A percentile compares a stretch with the other conserved stretches of the same genome.
These are phyloP conservation scores for Carpatolechia fugitivella DNA, from an alignment of 2,888 invertebrate species.

Conservation along the genomic window DNA sequence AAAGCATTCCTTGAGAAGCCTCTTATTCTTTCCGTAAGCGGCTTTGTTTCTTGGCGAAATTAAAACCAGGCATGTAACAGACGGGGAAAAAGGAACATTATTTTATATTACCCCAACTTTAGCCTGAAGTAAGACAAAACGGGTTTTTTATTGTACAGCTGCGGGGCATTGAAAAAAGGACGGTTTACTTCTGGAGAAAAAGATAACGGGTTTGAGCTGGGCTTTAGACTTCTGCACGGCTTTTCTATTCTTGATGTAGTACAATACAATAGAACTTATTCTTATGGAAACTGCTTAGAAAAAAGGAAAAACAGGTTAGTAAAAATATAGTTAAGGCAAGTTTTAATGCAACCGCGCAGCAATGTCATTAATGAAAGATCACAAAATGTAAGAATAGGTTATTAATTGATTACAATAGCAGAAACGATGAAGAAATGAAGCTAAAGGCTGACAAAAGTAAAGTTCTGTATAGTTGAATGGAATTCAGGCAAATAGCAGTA, in stretches of 20 bases:
- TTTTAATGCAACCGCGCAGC: too few species aligned
- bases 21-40: not conserved
- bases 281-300: too few species aligned
- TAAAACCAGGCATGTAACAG: conserved; percentile 5
- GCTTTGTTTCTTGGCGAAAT: conserved; percentile 11
- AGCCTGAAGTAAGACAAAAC: conserved; percentile 7
- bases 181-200: not conserved
- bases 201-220: not conserved
- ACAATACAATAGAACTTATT: too few species aligned
- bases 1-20: not conserved
- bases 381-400: too few species aligned
- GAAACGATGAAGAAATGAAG: too few species aligned
- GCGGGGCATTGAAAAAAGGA: not conserved
- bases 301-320: too few species aligned
- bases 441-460: too few species aligned
- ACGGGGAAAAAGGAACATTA: conserved; percentile 3
- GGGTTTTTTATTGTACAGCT: conserved; percentile 3
- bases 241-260: not conserved
- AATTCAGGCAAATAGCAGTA: too few species aligned
- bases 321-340: too few species aligned
- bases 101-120: conserved; percentile 10
- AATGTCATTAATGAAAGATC: too few species aligned
- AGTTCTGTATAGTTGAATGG: too few species aligned
- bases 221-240: not conserved
- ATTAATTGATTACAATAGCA: too few species aligned